A percentile compares a stretch with the other conserved stretches of the same genome.
phyloP scores from a whole-genome alignment of 2,888 invertebrate genomes.

The Leucophenga maculata region DNA sequence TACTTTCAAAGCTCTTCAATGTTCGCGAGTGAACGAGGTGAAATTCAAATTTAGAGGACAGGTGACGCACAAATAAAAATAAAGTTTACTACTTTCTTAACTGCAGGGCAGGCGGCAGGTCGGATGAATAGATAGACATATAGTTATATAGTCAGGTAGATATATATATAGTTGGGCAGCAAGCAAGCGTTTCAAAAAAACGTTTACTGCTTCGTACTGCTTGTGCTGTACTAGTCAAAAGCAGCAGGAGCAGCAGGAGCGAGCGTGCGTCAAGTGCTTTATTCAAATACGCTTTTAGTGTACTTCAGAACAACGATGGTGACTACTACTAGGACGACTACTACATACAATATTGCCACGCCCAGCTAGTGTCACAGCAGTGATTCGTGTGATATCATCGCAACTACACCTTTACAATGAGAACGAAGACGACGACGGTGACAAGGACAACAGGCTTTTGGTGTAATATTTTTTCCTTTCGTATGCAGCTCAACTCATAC shows the following conservation, averaged over 20 bases:
- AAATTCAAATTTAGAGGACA: too few species aligned
- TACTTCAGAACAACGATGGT: constrained; percentile 31
- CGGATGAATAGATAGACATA: too few species aligned
- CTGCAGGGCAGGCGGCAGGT: too few species aligned
- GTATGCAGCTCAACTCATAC: neutral
- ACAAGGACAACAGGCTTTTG: constrained; percentile 53
- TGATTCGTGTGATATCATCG: constrained; percentile 24
- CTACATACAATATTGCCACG: constrained; percentile 19
- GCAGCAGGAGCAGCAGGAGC: too few species aligned
- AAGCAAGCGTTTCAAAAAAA: neutral
- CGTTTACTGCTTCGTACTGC: constrained; percentile 17
- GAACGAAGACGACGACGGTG: too few species aligned
- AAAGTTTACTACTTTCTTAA: too few species aligned
- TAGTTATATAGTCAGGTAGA: too few species aligned
- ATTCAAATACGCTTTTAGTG: constrained; percentile 58
- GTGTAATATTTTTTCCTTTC: constrained; percentile 49
- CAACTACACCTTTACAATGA: constrained; percentile 38
- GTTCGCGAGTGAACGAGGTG: too few species aligned
- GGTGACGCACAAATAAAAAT: too few species aligned
- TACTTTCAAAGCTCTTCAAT: neutral
- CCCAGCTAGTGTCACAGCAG: constrained; percentile 5
- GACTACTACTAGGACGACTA: neutral
- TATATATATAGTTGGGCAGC: too few species aligned
- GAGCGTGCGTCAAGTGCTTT: constrained; percentile 38
- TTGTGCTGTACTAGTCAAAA: constrained; percentile 20